Evolutionary conservation across 1,140 invertebrate genomes (phyloP).

Genomic region (Octopus sinensis): DNA sequence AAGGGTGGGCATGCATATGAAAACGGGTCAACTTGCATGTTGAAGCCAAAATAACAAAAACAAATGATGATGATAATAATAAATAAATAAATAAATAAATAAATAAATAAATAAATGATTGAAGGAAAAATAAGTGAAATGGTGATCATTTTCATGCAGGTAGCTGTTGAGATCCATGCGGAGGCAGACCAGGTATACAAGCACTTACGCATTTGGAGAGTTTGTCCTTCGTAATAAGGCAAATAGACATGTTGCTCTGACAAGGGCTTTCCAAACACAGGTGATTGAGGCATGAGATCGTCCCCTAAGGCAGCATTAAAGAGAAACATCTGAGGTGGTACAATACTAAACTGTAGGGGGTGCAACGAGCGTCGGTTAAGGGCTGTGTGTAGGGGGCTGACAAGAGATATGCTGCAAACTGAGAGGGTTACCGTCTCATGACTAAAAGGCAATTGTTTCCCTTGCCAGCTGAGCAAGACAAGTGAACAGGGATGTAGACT

Average conservation of each 20-base stretch:
- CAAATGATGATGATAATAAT: no score
- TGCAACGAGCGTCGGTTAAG: no score
- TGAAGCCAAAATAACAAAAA: no score
- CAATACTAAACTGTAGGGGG: no score
- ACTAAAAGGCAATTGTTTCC: background rate
- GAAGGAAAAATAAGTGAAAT: no score
- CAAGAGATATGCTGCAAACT: background rate
- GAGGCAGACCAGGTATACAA: background rate
- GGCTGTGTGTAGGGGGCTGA: background rate
- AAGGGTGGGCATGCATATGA: no score
- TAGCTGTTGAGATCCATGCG: background rate
- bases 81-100: no score
- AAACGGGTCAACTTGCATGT: no score
- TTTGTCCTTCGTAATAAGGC: conserved; percentile 74
- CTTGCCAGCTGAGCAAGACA: no score
- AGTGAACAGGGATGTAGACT: no score
- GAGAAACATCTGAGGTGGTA: conserved; percentile 11
- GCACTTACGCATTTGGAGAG: conserved; percentile 75
- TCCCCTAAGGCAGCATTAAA: conserved; percentile 58
- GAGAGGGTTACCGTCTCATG: background rate
- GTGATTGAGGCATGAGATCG: conserved; percentile 67
- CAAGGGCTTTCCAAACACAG: conserved; percentile 63
- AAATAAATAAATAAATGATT: no score
- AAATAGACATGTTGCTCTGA: conserved; percentile 76
- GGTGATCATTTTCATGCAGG: no score